Base-by-base conservation (phyloP, 2,888 invertebrate species). In the Ophonus ardosiacus region DNA sequence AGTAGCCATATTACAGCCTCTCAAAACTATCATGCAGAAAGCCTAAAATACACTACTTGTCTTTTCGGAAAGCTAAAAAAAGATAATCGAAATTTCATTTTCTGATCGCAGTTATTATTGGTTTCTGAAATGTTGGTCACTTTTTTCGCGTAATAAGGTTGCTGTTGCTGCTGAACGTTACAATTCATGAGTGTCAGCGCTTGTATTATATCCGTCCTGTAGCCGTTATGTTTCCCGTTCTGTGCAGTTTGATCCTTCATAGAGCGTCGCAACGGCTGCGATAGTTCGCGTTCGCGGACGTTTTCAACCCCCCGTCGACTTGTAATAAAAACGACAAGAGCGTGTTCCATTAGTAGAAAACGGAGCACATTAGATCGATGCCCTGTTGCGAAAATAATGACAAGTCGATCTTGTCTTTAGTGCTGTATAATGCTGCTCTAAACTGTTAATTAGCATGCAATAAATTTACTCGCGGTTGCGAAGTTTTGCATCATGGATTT, bases 371-470 rank as follows among this genome's bases (percentile, higher is more conserved):
- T 80, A 80, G 80, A 80, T 80, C 80, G 80, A 80, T 80, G 80
- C 80, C 80, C 80, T 80, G 80, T 80, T 80, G 80, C 21, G 80
- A 80, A 80, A 80, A 80, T 80, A 80, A 80, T 61, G 80, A 80
- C 80, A 59, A 59, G 61, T 80, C 31, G 80, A 80, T 80, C 80
- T 80, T 59, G 80, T 80, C 80, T 80, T 80, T 80, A 80, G 61
- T 80, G 43, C 38, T 38, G 18, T 61, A 61, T 61, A 80, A 61
- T 21, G 61, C n/a, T 15, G 40, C 15, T 80, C 56, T 78, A 56
- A 78, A 78, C 78, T 21, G 21, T 57, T 78, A 56, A 78, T 78
- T 78, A 57, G 56, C 78, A 78, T 78, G 78, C 78, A 57, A 78
- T 78, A 78, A 57, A 78, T 78, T 56, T 31, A 13, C 31, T 68